Percentiles rank a stretch among this genome's conserved stretches.
Evolutionary conservation across 2,113 vertebrate genomes (phyloP).

Genomic region (Gadus chalcogrammus): DNA sequence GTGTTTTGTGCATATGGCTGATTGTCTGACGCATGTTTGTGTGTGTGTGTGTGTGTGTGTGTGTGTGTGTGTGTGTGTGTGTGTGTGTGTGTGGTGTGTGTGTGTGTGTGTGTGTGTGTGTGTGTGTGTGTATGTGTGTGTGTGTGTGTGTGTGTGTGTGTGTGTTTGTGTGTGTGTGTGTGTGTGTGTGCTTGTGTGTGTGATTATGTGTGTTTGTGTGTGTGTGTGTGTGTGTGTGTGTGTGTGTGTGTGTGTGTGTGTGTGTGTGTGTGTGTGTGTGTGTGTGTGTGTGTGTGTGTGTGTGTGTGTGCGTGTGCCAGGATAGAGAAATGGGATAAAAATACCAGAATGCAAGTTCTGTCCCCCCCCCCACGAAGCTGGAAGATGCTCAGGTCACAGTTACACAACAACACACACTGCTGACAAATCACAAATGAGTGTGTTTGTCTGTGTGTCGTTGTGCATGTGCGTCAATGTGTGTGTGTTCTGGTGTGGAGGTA

Average conservation of each 20-base stretch:
- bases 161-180: neutral
- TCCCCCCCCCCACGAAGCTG: no score
- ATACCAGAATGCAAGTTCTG: no score
- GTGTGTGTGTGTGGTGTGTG: slow-evolving; percentile 15
- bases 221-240: slow-evolving; percentile 25
- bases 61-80: slow-evolving; percentile 24
- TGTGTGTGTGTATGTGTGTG: neutral
- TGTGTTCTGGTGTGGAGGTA: neutral
- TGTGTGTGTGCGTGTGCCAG: no score
- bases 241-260: slow-evolving; percentile 15
- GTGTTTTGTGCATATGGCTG: neutral
- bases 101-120: neutral
- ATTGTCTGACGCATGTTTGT: neutral
- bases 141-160: neutral
- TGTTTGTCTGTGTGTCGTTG: slow-evolving; percentile 7
- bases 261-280: neutral
- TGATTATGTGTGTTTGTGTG: no score
- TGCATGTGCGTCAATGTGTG: slow-evolving; percentile 25
- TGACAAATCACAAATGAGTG: neutral
- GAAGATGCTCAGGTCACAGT: slow-evolving; percentile 15
- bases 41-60: neutral
- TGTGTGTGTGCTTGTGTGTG: no score
- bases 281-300: neutral
- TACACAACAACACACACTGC: neutral
- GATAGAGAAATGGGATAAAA: no score